Base-by-base conservation (phyloP, 2,113 vertebrate genomes). In the Butorides virescens region DNA sequence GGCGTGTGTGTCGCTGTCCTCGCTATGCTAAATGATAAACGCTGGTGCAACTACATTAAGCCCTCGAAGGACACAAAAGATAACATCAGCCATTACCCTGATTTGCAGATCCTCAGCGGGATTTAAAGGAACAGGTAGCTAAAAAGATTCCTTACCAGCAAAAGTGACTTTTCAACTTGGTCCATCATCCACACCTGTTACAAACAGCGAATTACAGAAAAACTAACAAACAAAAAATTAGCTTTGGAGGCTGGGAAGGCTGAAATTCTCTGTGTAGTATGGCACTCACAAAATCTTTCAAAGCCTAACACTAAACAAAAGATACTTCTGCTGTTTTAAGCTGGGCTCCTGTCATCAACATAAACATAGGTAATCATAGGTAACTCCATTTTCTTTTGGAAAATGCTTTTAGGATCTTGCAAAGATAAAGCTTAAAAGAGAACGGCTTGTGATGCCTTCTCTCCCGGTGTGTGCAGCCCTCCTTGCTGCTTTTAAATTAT, bases 31-130 rank as follows among this genome's bases (percentile, higher is more conserved):
- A 63, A 11, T 14, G 1, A 25, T 66, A 44, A 61, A 37, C 36
- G 13, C 34, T n/a, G 9, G 9, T 73, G 44, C 19, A 52, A 25
- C 36, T 30, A 11, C 0, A 0, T 44, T 5, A 49, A 58, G 30
- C 25, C 4, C 58, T 26, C 49, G 7, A 1, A 53, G 34, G 46
- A 72, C 32, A n/a, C 65, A 50, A 49, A 91, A 20, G 1, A 0
- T 26, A 42, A 56, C n/a, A 58, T 14, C 21, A 49, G 8, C 25
- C 22, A 30, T 59, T 42, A 75, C 78, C 42, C n/a, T 29, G 7
- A 36, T 21, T 11, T 56, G 25, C 29, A 73, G 66, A 34, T 52
- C 49, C 47, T 61, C 52, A 59, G 39, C 29, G 78, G 23, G 21
- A 72, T 44, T 86, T 73, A 62, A 77, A 87, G 50, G 73, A 76